Evolutionary conservation across 2,797 vertebrate genomes (phyloP).

Genomic region (Cephalopachus bancanus): DNA sequence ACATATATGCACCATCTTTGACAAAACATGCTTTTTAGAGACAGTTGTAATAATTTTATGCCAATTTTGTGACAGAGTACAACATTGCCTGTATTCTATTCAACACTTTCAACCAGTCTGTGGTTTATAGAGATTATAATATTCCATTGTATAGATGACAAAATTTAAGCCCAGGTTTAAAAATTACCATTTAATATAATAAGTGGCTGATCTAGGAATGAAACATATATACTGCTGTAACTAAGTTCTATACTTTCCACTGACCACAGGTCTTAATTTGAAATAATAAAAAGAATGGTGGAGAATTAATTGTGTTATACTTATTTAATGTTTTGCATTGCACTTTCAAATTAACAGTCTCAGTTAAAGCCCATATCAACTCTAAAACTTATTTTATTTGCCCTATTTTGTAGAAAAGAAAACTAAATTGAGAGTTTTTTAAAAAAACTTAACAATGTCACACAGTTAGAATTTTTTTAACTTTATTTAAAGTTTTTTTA

Average conservation of each 20-base stretch:
- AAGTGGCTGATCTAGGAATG: neutral
- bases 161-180: neutral
- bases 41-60: neutral
- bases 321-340: neutral
- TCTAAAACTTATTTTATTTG: neutral
- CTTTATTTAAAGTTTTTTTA: neutral
- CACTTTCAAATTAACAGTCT: neutral
- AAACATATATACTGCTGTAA: neutral
- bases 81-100: neutral
- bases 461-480: neutral
- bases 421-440: constrained; percentile 1
- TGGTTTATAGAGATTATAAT: neutral
- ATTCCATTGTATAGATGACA: neutral
- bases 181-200: neutral
- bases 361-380: neutral
- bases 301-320: neutral
- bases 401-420: neutral
- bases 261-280: neutral
- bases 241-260: neutral
- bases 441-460: neutral
- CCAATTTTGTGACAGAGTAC: neutral
- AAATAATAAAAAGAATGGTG: neutral
- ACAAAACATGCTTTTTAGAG: neutral
- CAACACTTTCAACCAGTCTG: neutral
- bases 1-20: neutral